phyloP scores from a whole-genome alignment of 1,140 invertebrate genomes.

The Babylonia areolata region DNA sequence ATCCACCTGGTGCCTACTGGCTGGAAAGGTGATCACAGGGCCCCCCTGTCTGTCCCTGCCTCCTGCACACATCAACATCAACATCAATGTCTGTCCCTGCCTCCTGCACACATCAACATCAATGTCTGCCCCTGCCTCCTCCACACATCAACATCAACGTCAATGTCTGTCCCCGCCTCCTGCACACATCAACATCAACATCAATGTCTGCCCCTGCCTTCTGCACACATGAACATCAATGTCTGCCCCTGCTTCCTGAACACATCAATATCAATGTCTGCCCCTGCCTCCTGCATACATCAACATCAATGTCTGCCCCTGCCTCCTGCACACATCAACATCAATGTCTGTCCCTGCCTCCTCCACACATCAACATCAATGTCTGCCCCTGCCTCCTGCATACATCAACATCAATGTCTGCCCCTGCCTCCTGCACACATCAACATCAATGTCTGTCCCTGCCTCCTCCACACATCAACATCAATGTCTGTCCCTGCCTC shows the following conservation, averaged over 20 bases:
- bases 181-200: background rate
- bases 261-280: background rate
- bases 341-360: background rate
- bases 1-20: slow-evolving; percentile 53
- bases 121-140: no score
- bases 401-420: background rate
- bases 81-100: slow-evolving; percentile 60
- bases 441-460: background rate
- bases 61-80: slow-evolving; percentile 51
- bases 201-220: background rate
- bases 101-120: slow-evolving; percentile 55
- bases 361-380: background rate
- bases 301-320: no score
- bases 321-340: no score
- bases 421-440: background rate
- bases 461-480: no score
- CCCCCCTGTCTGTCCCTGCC: slow-evolving; percentile 71
- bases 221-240: background rate
- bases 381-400: background rate
- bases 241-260: background rate
- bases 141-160: background rate
- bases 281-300: no score
- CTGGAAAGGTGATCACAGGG: slow-evolving; percentile 71
- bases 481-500: background rate
- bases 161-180: background rate